Base-by-base conservation (phyloP, 2,888 invertebrate genomes). In the Mythimna vitellina region DNA sequence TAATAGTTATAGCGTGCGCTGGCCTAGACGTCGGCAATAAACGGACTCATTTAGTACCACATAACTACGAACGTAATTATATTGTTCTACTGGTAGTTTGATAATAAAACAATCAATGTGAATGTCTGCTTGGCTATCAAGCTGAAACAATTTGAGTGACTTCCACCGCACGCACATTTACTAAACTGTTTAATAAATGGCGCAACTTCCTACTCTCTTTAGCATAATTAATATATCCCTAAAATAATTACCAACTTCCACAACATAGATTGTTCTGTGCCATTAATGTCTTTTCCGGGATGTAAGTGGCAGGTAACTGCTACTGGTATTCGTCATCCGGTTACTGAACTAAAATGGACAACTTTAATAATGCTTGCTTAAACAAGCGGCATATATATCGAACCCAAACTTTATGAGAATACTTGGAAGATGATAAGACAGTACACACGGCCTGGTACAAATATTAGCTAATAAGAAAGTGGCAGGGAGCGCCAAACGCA, bases 1-100 rank as follows among this genome's bases (percentile, higher is more conserved):
- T 57, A 61, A 65, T 56, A 64, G 60, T 56, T 54, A n/a, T 22
- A 38, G 29, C 72, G 38, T 53, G 71, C 78, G 62, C 57, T 53
- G 58, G n/a, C 51, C 72, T 57, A 29, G 54, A 72, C 46, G 63
- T 6, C 5, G 8, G 25, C 25, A 32, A 29, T 29, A 78, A 29
- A 53, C 56, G 32, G 10, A 62, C 51, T 25, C 56, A 57, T 56
- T 78, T 53, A 63, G 29, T 57, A n/a, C 17, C 70, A 51, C 42
- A 51, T 46, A 51, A 51, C 69, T 60, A 22, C n/a, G 14, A 1
- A 6, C 32, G 32, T 35, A 57, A 58, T 58, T 38, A 58, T 58
- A 58, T 22, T 12, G 12, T 58, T 58, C 46, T 46, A 10, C 56
- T 17, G 32, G n/a, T 22, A 20, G 32, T 14, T 42, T 46, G n/a